A percentile compares a stretch with the other conserved stretches of the same genome.
phyloP scores from a whole-genome alignment of 1,140 invertebrate genomes.

The Ceratitis capitata region DNA sequence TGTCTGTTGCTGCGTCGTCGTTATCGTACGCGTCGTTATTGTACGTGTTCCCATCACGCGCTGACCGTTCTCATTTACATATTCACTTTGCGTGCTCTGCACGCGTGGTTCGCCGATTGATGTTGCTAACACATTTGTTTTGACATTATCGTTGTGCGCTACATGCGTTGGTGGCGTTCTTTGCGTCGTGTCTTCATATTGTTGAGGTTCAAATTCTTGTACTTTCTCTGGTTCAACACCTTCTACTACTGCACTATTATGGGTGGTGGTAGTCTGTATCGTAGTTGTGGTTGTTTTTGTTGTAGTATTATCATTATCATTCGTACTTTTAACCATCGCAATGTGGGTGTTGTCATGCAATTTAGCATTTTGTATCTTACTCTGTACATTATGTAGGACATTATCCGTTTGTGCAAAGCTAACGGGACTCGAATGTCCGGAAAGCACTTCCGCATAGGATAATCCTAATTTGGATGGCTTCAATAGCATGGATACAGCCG shows the following conservation, averaged over 20 bases:
- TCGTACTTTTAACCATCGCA: slow-evolving; percentile 41
- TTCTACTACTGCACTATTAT: neutral
- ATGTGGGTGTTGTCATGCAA: slow-evolving; percentile 40
- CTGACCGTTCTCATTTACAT: slow-evolving; percentile 39
- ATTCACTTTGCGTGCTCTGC: neutral
- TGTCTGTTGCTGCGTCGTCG: slow-evolving; percentile 17
- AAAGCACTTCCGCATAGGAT: slow-evolving; percentile 67
- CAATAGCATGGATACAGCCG: slow-evolving; percentile 61
- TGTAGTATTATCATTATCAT: slow-evolving; percentile 46
- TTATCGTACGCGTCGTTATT: slow-evolving; percentile 34
- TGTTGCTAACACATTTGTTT: neutral
- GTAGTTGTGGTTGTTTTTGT: slow-evolving; percentile 48
- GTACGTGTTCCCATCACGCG: slow-evolving; percentile 7
- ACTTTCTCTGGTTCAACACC: neutral
- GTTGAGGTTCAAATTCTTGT: slow-evolving; percentile 43
- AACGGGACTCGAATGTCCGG: slow-evolving; percentile 64
- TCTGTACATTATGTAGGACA: neutral
- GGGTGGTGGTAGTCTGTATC: slow-evolving; percentile 41
- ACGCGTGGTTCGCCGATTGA: slow-evolving; percentile 19
- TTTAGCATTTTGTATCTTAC: slow-evolving; percentile 41
- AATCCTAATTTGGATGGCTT: slow-evolving; percentile 65
- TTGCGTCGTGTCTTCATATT: slow-evolving; percentile 22
- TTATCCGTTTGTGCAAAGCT: slow-evolving; percentile 43
- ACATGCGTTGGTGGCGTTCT: neutral
- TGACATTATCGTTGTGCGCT: neutral